A percentile compares a stretch with the other conserved stretches of the same genome.
Evolutionary conservation across 2,888 invertebrate genomes (phyloP).

Genomic region (Allophyes oxyacanthae): DNA sequence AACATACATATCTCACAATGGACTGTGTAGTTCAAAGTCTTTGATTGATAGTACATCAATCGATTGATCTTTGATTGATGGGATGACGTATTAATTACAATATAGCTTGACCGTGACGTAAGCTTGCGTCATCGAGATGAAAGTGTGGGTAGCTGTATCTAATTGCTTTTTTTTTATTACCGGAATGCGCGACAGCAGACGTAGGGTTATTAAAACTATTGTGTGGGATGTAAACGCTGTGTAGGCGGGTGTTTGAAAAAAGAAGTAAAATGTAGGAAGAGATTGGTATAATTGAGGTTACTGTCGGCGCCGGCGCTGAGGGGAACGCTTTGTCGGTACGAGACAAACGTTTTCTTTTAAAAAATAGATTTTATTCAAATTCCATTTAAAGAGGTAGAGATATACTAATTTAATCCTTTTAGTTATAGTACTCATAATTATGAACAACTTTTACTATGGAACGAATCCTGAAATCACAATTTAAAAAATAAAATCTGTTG

Average conservation of each 20-base stretch:
- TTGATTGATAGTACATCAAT: constrained; percentile 16
- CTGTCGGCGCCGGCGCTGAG: neutral
- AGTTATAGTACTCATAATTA: too few relatives aligned
- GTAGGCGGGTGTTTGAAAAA: constrained; percentile 1
- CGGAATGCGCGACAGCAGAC: too few relatives aligned
- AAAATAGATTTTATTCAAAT: too few relatives aligned
- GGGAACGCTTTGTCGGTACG: neutral
- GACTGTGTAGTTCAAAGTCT: neutral
- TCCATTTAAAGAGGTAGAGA: too few relatives aligned
- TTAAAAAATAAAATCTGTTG: too few relatives aligned
- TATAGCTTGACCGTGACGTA: constrained; percentile 33
- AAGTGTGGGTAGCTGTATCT: constrained; percentile 46
- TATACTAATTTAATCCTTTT: too few relatives aligned
- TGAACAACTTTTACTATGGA: too few relatives aligned
- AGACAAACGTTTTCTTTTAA: too few relatives aligned
- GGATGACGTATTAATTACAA: constrained; percentile 27
- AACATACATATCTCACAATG: neutral
- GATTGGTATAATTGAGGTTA: constrained; percentile 11
- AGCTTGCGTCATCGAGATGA: constrained; percentile 38
- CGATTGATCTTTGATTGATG: constrained; percentile 33
- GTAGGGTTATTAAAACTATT: constrained; percentile 2
- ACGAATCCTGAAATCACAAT: too few relatives aligned
- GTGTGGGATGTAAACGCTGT: constrained; percentile 24
- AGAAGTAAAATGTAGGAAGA: neutral
- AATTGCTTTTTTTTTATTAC: constrained; percentile 39